Evolutionary conservation across 2,797 vertebrate genomes (phyloP).

Genomic region (Sus cebifrons): DNA sequence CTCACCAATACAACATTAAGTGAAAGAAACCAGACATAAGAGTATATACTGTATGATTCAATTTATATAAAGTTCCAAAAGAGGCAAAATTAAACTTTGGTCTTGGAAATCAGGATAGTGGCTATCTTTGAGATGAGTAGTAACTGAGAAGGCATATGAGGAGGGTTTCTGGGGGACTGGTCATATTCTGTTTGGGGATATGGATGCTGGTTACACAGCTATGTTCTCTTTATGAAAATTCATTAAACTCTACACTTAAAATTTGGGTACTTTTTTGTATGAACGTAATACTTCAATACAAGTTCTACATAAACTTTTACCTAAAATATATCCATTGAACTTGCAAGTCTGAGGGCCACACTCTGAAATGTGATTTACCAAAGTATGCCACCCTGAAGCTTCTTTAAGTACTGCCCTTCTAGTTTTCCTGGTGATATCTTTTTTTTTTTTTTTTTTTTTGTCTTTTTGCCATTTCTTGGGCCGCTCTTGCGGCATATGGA

Average conservation of each 20-base stretch:
- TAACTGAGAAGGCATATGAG: neutral
- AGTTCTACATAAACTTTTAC: neutral
- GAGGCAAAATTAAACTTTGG: slow-evolving; percentile 13
- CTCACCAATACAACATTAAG: neutral
- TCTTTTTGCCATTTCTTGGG: too few relatives aligned
- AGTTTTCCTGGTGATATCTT: neutral
- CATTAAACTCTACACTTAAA: slow-evolving; percentile 22
- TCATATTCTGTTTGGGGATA: neutral
- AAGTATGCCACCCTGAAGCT: neutral
- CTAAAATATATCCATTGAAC: slow-evolving; percentile 14
- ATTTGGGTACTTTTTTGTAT: slow-evolving; percentile 2
- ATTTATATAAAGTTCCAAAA: slow-evolving; percentile 37
- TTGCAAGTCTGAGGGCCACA: neutral
- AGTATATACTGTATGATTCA: slow-evolving; percentile 4
- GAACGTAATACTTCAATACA: neutral
- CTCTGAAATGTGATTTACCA: slow-evolving; percentile 22
- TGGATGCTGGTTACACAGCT: neutral
- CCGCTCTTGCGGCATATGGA: too few relatives aligned
- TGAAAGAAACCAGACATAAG: neutral
- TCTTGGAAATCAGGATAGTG: slow-evolving; percentile 34
- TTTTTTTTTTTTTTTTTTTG: neutral
- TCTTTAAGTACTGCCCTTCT: neutral
- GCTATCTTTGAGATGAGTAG: neutral
- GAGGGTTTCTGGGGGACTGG: neutral
- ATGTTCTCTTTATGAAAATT: slow-evolving; percentile 34